These are phyloP conservation scores for Eleutherodactylus coqui DNA, from an alignment of 2,797 vertebrate genomes.

Conservation along the genomic window DNA sequence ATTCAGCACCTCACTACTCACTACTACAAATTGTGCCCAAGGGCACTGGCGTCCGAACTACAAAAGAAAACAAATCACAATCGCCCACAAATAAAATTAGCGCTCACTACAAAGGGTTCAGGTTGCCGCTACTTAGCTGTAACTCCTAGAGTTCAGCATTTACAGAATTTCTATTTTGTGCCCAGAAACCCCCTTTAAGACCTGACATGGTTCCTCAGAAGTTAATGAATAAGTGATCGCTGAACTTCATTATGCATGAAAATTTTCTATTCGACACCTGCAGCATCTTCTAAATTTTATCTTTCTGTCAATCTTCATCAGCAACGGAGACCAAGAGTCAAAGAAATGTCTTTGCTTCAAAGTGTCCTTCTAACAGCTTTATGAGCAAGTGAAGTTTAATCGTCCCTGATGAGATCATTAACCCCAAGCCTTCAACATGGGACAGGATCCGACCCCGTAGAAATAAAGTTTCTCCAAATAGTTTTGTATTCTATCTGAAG, in stretches of 20 bases:
- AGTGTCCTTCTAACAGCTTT: conserved; percentile 1
- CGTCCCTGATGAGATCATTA: conserved; percentile 24
- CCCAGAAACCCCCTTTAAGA: no score
- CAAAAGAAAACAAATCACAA: no score
- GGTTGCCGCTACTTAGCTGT: no score
- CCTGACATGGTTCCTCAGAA: background rate
- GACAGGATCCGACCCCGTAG: background rate
- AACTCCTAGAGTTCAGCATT: no score
- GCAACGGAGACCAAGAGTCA: background rate
- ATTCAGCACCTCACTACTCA: no score
- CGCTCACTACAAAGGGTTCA: no score
- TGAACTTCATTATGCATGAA: background rate
- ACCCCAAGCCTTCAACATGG: background rate
- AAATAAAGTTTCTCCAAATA: background rate
- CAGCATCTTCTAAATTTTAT: background rate
- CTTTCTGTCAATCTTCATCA: conserved; percentile 15
- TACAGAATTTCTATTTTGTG: no score
- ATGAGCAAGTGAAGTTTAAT: background rate
- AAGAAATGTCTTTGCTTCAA: background rate
- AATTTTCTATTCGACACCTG: background rate
- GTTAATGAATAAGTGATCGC: conserved; percentile 2
- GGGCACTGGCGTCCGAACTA: no score
- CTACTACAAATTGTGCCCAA: no score
- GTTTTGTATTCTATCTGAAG: conserved; percentile 20
- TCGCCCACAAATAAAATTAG: no score